A percentile compares a stretch with the other conserved stretches of the same genome.
phyloP scores from a whole-genome alignment of 2,888 invertebrate genomes.

The Chymomyza procnemis region DNA sequence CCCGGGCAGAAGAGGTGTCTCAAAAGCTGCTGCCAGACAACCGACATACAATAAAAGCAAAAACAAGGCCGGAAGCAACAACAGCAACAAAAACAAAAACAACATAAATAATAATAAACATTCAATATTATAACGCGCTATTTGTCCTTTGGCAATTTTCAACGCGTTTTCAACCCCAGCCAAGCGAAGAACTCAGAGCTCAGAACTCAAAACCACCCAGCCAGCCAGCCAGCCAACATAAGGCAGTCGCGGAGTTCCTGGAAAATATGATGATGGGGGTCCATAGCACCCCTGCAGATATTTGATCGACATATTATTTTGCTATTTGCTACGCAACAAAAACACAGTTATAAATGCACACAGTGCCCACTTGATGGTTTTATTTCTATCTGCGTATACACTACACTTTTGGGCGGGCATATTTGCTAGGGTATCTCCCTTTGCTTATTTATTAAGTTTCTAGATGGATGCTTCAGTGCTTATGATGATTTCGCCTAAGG shows the following conservation, averaged over 20 bases:
- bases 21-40: no score
- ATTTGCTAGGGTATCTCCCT: no score
- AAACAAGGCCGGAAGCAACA: slow-evolving; percentile 27
- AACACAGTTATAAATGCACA: slow-evolving; percentile 1
- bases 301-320: slow-evolving; percentile 47
- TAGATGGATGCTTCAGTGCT: no score
- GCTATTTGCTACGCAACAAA: slow-evolving; percentile 54
- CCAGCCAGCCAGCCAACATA: no score
- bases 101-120: slow-evolving; percentile 60
- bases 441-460: no score
- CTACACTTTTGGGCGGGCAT: background rate
- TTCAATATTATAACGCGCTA: slow-evolving; percentile 65
- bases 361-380: slow-evolving; percentile 49
- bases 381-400: background rate
- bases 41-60: background rate
- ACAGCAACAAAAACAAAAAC: slow-evolving; percentile 30
- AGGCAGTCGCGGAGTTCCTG: no score
- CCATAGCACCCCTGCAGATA: background rate
- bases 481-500: no score
- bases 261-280: background rate
- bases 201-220: background rate
- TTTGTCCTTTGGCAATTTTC: slow-evolving; percentile 61
- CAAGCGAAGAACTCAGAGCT: background rate
- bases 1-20: no score
- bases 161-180: slow-evolving; percentile 39